Evolutionary conservation across 2,113 vertebrate species (phyloP).

Genomic region (Neogobius melanostomus): DNA sequence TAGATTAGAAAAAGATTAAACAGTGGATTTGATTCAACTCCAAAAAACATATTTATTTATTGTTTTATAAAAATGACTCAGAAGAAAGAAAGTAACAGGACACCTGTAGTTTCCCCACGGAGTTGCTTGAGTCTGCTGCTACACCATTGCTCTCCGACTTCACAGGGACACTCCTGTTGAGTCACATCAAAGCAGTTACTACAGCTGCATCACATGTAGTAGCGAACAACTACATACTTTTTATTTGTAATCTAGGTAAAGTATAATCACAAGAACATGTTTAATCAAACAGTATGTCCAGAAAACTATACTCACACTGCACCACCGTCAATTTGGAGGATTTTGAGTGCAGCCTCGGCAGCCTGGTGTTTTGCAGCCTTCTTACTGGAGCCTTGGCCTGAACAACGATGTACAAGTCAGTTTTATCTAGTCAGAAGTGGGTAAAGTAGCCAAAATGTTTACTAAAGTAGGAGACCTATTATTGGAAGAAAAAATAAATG

Average conservation of each 20-base stretch:
- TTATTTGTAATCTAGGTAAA: not conserved
- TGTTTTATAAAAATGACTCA: not conserved
- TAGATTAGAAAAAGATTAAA: too few species aligned
- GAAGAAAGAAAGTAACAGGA: not conserved
- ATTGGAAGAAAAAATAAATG: too few species aligned
- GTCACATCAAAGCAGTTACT: constrained; percentile 12
- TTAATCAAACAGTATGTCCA: not conserved
- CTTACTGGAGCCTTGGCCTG: constrained; percentile 89
- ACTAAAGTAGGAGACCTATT: too few species aligned
- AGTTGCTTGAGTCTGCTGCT: constrained; percentile 57
- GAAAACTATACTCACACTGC: constrained; percentile 71
- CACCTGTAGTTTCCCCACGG: constrained; percentile 77
- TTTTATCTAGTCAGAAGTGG: too few species aligned
- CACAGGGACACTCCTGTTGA: constrained; percentile 38
- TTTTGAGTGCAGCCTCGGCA: constrained; percentile 81
- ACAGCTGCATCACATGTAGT: constrained; percentile 2
- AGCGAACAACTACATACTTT: not conserved
- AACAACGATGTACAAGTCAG: constrained; percentile 7
- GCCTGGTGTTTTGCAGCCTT: constrained; percentile 90
- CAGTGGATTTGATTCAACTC: too few species aligned
- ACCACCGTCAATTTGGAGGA: constrained; percentile 76
- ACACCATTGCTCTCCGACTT: constrained; percentile 60
- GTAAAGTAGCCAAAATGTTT: too few species aligned
- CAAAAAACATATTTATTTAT: too few species aligned
- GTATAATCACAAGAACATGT: not conserved